A percentile compares a stretch with the other conserved stretches of the same genome.
These are phyloP conservation scores for Forbesichthys papilliferus DNA, from an alignment of 2,113 vertebrate genomes.

Conservation along the genomic window DNA sequence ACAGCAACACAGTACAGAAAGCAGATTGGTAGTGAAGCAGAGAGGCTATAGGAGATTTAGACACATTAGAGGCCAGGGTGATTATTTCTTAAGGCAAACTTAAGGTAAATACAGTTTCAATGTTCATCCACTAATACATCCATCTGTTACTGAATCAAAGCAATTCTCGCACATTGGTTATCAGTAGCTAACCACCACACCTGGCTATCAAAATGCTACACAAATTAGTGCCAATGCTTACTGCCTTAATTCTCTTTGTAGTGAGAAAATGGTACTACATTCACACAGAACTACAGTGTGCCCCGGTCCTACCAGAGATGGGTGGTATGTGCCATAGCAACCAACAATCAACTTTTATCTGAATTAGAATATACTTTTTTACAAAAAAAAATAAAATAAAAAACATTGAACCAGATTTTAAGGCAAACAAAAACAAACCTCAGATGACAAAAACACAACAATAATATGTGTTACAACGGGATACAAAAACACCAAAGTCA, in stretches of 20 bases:
- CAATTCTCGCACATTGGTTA: constrained; percentile 52
- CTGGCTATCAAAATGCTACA: constrained; percentile 68
- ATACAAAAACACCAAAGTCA: constrained; percentile 45
- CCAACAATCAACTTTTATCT: constrained; percentile 79
- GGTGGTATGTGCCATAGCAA: constrained; percentile 75
- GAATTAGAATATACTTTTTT: constrained; percentile 71
- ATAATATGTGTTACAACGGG: constrained; percentile 45
- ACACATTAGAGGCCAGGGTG: constrained; percentile 49
- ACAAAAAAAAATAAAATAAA: constrained; percentile 57
- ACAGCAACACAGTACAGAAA: constrained; percentile 25
- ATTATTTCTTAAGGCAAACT: constrained; percentile 33
- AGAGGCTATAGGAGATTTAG: constrained; percentile 24
- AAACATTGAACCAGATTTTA: constrained; percentile 61
- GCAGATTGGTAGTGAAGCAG: constrained; percentile 24
- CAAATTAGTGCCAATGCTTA: constrained; percentile 89
- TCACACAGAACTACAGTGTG: constrained; percentile 68
- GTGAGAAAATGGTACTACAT: constrained; percentile 76
- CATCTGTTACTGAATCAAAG: constrained; percentile 67
- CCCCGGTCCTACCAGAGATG: constrained; percentile 51
- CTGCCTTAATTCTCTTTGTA: constrained; percentile 85
- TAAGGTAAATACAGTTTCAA: constrained; percentile 23
- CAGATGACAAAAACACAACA: constrained; percentile 58
- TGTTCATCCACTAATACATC: constrained; percentile 33
- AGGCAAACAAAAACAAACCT: constrained; percentile 71
- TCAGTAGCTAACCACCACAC: constrained; percentile 61